phyloP scores from a whole-genome alignment of 1,140 invertebrate genomes.

The Proales similis region DNA sequence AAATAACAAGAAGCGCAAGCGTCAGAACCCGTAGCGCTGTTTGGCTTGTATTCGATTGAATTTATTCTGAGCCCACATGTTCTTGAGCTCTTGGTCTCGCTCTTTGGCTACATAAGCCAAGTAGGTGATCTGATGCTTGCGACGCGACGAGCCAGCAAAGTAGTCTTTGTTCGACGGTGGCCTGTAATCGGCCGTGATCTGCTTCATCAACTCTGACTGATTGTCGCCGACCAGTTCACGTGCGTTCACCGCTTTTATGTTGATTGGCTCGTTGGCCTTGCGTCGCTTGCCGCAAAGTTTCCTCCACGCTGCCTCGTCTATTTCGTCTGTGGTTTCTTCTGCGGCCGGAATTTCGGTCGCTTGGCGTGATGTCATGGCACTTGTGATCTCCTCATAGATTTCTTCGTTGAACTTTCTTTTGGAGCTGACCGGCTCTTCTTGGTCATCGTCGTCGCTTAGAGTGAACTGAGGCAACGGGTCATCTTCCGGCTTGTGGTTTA shows the following conservation, averaged over 20 bases:
- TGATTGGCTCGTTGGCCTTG: constrained; percentile 9
- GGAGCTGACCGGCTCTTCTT: no score
- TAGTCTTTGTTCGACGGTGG: constrained; percentile 35
- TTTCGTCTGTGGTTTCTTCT: background rate
- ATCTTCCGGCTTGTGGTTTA: no score
- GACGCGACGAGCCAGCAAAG: constrained; percentile 5
- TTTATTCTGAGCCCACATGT: constrained; percentile 14
- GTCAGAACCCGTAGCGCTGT: constrained; percentile 29
- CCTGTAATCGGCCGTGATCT: constrained; percentile 16
- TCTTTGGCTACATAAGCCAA: constrained; percentile 30
- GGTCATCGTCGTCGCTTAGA: no score
- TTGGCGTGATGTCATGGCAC: no score
- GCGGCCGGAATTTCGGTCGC: no score
- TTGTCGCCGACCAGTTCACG: constrained; percentile 24
- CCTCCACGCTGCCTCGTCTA: constrained; percentile 9
- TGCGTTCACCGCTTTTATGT: background rate
- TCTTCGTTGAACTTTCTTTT: no score
- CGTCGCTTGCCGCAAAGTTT: constrained; percentile 19
- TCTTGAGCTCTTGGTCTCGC: constrained; percentile 1
- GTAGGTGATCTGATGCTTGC: constrained; percentile 26
- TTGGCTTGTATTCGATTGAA: constrained; percentile 17
- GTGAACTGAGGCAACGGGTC: no score
- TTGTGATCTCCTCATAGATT: no score
- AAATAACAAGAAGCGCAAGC: background rate
- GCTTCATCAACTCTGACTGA: constrained; percentile 19